Evolutionary conservation across 2,113 vertebrate species (phyloP), one percentile per base, ranked within the genome.

Genomic region (Sylvietta virens): DNA sequence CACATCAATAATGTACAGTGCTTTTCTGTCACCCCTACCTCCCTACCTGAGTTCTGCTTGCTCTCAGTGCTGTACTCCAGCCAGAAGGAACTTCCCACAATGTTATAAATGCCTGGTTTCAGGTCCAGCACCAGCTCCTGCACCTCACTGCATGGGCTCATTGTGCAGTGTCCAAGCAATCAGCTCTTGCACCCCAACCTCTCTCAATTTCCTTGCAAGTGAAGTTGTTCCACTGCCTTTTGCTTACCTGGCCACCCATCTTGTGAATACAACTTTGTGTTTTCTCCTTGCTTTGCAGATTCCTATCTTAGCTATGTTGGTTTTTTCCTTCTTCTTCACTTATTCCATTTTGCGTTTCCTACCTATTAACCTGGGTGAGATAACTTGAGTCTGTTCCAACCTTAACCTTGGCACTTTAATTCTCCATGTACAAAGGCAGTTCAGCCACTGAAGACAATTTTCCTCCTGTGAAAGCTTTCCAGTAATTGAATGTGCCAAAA

Each of bases 281-380:
- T 94, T 94, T 84, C 76, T 81, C 61, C 72, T 92, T 86, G 47
- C 88, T 90, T 80, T 90, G 88, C 80, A 81, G 92, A 94, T 94
- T 92, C 16, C 60, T 88, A 69, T 88, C 94, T 94, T 5, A 4
- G 33, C 21, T 88, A 5, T 45, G 39, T 17, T 93, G 76, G 0
- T 40, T 81, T 86, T 80, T 71, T n/a, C 20, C 42, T 83, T 91
- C 80, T 83, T 92, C 67, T 79, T 86, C 22, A 0, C 65, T 94
- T 93, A 70, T 30, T 78, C 51, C 22, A 62, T 70, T 94, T 92
- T 48, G 27, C 0, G 4, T 92, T 94, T 90, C 91, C 80, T 83
- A 58, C 8, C 0, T 83, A 51, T 73, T 90, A 94, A 81, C 42
- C 30, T 57, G 39, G 62, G 61, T 93, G 53, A 93, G 85, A 93